Evolutionary conservation across 2,888 invertebrate genomes (phyloP), one percentile per base, ranked within the genome.

Genomic region (Metalampra italica): DNA sequence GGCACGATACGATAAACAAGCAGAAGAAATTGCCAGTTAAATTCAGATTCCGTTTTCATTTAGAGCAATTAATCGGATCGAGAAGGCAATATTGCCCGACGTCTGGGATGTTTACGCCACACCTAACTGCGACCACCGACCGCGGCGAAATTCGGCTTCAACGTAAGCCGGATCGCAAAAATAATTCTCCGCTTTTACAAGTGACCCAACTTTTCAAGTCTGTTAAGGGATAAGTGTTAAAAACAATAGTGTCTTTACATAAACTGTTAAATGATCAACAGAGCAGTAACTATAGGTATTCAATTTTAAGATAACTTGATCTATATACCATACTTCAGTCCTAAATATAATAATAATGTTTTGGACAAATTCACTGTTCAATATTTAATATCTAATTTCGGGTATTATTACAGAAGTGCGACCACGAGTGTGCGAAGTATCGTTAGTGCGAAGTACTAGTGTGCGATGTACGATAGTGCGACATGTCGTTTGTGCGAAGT

Each of bases 111-210:
- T 85, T 87, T 85, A 87, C 84, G n/a, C 22, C 78, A 77, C 62
- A 71, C 78, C 84, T 86, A 85, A 87, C 86, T 87, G 82, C 82
- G 80, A 79, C 81, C 81, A 39, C 82, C 79, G 71, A 39, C 82
- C 79, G 71, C 63, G 66, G 74, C 78, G 77, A 77, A 78, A 75
- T 75, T 71, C 72, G 67, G 66, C 61, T 70, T 56, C 60, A 68
- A 46, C 7, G 66, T 84, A 65, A 69, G 71, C 62, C 82, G 84
- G 85, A 83, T 84, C 86, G 84, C 71, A 65, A 71, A n/a, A 78
- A 79, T 79, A 72, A 59, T 53, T 53, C 51, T 46, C 55, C 34
- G 66, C 55, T 60, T 49, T 54, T 49, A 56, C 32, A 53, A 54
- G 64, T 66, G 68, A 62, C 64, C 56, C 62, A 49, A 14, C 49